A percentile compares a stretch with the other conserved stretches of the same genome.
Evolutionary conservation across 1,140 invertebrate species (phyloP).

Genomic region (Atopsyche davidsoni): DNA sequence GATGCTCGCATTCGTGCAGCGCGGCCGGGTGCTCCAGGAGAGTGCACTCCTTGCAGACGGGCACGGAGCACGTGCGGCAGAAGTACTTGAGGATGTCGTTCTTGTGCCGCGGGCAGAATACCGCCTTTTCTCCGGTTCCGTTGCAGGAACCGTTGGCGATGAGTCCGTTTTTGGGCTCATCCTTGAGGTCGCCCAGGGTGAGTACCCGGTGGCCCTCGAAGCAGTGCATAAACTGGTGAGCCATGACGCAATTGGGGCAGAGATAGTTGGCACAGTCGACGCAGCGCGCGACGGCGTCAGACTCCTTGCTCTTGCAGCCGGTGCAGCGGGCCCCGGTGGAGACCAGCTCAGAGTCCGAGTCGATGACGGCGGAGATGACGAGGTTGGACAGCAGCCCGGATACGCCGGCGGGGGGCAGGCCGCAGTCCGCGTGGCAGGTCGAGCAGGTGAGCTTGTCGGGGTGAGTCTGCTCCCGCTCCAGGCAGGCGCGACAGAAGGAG

Average conservation of each 20-base stretch:
- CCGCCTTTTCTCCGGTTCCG: slow-evolving; percentile 59
- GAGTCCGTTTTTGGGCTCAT: slow-evolving; percentile 40
- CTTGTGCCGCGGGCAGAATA: slow-evolving; percentile 77
- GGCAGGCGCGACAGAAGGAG: slow-evolving; percentile 73
- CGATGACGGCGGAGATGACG: slow-evolving; percentile 56
- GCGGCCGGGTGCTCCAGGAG: slow-evolving; percentile 78
- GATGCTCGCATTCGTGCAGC: slow-evolving; percentile 78
- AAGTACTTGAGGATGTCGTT: slow-evolving; percentile 85
- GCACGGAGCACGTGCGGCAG: slow-evolving; percentile 81
- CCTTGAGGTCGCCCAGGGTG: slow-evolving; percentile 61
- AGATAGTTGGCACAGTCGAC: slow-evolving; percentile 93
- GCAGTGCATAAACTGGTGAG: slow-evolving; percentile 97
- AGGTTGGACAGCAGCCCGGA: slow-evolving; percentile 60
- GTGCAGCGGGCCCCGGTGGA: slow-evolving; percentile 62
- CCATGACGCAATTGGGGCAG: slow-evolving; percentile 94
- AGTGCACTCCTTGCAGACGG: slow-evolving; percentile 92
- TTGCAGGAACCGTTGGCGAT: slow-evolving; percentile 32
- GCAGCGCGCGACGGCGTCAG: slow-evolving; percentile 83
- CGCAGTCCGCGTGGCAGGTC: slow-evolving; percentile 69
- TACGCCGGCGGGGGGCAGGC: slow-evolving; percentile 51
- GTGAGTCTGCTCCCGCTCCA: slow-evolving; percentile 65
- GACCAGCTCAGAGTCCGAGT: slow-evolving; percentile 47
- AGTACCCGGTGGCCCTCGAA: slow-evolving; percentile 93
- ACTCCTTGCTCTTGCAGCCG: slow-evolving; percentile 80
- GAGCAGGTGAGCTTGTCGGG: slow-evolving; percentile 78